phyloP scores from a whole-genome alignment of 1,140 invertebrate genomes.

The Apis florea region DNA sequence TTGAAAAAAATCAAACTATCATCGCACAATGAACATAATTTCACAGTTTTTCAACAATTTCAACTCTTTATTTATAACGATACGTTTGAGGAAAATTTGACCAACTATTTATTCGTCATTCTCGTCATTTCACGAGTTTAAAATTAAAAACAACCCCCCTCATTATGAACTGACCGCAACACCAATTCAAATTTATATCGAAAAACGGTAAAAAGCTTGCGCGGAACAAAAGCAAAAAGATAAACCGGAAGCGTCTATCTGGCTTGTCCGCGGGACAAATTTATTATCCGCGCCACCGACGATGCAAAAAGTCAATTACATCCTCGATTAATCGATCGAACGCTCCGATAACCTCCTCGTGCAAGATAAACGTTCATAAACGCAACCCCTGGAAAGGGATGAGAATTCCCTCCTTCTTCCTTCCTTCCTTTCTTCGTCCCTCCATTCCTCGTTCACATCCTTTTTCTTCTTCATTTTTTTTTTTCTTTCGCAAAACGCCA shows the following conservation, averaged over 20 bases:
- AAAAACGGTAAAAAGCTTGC: not conserved
- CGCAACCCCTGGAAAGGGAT: not conserved
- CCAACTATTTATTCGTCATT: too few relatives aligned
- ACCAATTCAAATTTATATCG: too few relatives aligned
- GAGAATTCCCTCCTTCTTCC: not conserved
- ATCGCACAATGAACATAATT: too few relatives aligned
- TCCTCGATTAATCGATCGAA: conserved; percentile 39
- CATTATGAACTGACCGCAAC: too few relatives aligned
- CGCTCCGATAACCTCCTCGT: not conserved
- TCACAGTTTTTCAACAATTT: too few relatives aligned
- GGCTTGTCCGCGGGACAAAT: conserved; percentile 32
- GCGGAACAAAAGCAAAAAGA: conserved; percentile 1
- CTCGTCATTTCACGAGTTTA: too few relatives aligned
- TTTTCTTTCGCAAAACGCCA: conserved; percentile 12
- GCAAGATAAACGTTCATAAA: conserved; percentile 36
- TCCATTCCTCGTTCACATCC: too few relatives aligned
- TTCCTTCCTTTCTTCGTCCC: not conserved
- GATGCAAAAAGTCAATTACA: conserved; percentile 44
- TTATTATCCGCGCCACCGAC: conserved; percentile 35
- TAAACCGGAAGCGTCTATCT: not conserved
- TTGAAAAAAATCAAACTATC: too few relatives aligned
- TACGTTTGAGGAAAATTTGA: too few relatives aligned
- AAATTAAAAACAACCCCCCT: too few relatives aligned
- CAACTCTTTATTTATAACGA: too few relatives aligned
- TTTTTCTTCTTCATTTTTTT: not conserved